These are phyloP conservation scores for Tupaia chinensis DNA, from an alignment of 2,113 vertebrate genomes.

Conservation along the genomic window DNA sequence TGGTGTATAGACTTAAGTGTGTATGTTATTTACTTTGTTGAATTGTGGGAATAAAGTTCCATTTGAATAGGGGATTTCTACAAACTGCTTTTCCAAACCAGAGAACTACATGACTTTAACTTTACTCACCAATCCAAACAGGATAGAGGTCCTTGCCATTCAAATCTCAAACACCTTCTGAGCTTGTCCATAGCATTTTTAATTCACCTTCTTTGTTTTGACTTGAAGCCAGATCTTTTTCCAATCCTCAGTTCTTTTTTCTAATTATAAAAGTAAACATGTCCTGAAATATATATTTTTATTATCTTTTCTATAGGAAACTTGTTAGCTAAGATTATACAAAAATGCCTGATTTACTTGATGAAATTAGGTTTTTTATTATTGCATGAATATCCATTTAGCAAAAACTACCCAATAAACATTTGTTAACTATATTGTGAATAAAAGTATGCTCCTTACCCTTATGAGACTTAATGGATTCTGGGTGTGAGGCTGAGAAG, in stretches of 20 bases:
- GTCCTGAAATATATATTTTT: background rate
- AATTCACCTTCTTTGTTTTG: background rate
- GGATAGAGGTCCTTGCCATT: background rate
- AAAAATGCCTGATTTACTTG: slow-evolving; percentile 27
- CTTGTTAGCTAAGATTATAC: background rate
- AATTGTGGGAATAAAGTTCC: background rate
- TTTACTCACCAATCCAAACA: background rate
- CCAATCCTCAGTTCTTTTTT: background rate
- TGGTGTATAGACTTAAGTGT: background rate
- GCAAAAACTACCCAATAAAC: background rate
- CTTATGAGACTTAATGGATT: background rate
- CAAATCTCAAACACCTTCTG: background rate
- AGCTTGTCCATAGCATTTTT: background rate
- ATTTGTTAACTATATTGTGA: background rate
- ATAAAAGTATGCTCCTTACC: background rate
- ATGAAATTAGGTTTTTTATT: slow-evolving; percentile 8
- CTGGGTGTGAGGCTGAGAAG: background rate
- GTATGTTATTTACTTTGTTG: background rate
- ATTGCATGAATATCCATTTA: slow-evolving; percentile 12
- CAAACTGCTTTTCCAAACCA: background rate
- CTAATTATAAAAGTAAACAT: slow-evolving; percentile 5
- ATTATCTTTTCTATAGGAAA: slow-evolving; percentile 16
- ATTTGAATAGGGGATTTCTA: background rate
- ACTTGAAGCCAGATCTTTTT: background rate
- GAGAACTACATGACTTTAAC: background rate